phyloP scores from a whole-genome alignment of 1,140 invertebrate species.

The Holcopasites calliopsidis region DNA sequence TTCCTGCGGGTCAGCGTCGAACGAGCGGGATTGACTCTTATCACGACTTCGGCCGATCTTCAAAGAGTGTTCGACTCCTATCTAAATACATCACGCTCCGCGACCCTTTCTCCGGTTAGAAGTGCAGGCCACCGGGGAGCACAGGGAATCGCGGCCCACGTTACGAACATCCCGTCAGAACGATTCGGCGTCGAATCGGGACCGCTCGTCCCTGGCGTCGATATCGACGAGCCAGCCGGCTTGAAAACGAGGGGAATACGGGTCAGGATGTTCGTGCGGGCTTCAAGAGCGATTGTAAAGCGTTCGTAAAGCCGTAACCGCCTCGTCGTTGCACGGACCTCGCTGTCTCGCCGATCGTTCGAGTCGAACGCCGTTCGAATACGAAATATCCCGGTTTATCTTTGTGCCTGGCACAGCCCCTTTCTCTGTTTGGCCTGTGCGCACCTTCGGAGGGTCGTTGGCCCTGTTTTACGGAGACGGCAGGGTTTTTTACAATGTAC shows the following conservation, averaged over 20 bases:
- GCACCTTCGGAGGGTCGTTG: too few species aligned
- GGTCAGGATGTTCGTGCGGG: slow-evolving; percentile 1
- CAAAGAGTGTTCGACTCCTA: background rate
- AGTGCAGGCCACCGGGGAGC: too few species aligned
- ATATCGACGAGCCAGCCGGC: background rate
- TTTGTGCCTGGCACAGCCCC: too few species aligned
- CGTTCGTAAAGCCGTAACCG: slow-evolving; percentile 24
- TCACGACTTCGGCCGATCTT: slow-evolving; percentile 6
- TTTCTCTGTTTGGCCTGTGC: background rate
- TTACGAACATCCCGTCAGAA: slow-evolving; percentile 39
- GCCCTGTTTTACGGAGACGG: background rate
- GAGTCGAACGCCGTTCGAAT: background rate
- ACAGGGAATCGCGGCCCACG: slow-evolving; percentile 47
- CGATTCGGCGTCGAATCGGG: slow-evolving; percentile 54
- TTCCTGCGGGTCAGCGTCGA: background rate
- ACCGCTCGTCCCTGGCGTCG: slow-evolving; percentile 32
- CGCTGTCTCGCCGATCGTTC: background rate
- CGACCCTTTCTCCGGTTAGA: too few species aligned
- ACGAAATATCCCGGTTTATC: background rate
- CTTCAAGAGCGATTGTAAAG: slow-evolving; percentile 21
- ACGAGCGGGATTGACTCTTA: background rate
- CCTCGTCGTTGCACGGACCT: background rate
- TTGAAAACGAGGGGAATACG: background rate
- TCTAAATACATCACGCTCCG: slow-evolving; percentile 4
- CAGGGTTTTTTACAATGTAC: too few species aligned